Evolutionary conservation across 1,140 invertebrate species (phyloP), one percentile per base, ranked within the genome.

Genomic region (Venustaconcha ellipsiformis): DNA sequence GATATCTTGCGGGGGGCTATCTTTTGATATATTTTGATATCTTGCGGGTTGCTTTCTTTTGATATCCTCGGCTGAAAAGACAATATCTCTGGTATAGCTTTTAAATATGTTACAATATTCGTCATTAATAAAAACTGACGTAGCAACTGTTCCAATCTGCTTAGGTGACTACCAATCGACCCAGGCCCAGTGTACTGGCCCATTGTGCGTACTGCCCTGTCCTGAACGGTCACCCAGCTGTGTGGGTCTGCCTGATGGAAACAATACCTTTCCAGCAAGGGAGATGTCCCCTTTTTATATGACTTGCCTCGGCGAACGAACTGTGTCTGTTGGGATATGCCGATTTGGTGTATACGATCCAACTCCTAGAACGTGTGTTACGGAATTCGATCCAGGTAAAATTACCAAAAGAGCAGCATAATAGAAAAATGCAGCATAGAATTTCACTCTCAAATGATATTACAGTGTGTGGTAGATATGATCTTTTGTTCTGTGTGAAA

Each of bases 341-440:
- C 63, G 78, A 57, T 83, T 80, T 68, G 81, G 81, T 8, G 78
- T 86, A 0, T 86, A 84, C 66, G 85, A 86, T 58, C 83, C 85
- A 18, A 82, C 80, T n/a, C 63, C 78, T 4, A 62, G 79, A 57
- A 64, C 76, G 1, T 86, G 85, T 71, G 78, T 79, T 0, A 80
- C 78, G 0, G 79, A 83, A 59, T 71, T 86, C 12, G 81, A 82
- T 59, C 70, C 79, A 65, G 79, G 85, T 86, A 80, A 80, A 74
- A 68, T n/a, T 48, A 48, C 5, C 37, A 48, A 48, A 48, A 6
- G 11, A 6, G 4, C 37, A 8, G 37, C 4, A 48, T 6, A 48
- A 48, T 30, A 48, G 37, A 48, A 48, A 48, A 8, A 8, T 48
- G 8, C 37, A 48, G 37, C 37, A 48, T 11, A 48, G 37, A 11